phyloP scores from a whole-genome alignment of 1,140 invertebrate genomes.

The Sycophaga agraensis region DNA sequence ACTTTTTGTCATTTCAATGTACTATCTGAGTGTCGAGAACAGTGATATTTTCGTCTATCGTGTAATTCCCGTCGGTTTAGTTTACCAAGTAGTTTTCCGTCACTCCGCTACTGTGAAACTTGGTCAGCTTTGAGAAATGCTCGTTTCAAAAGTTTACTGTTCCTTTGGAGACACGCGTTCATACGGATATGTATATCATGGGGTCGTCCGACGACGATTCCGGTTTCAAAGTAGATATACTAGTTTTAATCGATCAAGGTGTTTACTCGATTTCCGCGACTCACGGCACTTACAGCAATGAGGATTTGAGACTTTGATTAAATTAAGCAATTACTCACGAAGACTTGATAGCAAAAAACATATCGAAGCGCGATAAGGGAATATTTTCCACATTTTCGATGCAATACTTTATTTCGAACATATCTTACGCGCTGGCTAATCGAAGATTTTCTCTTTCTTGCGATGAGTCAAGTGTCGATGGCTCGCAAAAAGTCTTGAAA shows the following conservation, averaged over 20 bases:
- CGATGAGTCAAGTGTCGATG: constrained; percentile 1
- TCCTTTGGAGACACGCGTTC: neutral
- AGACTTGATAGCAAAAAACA: constrained; percentile 19
- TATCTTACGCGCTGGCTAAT: constrained; percentile 5
- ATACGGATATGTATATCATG: neutral
- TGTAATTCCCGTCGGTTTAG: too few relatives aligned
- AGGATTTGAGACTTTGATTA: constrained; percentile 20
- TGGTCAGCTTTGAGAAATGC: too few relatives aligned
- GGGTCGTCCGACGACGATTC: neutral
- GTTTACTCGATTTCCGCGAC: neutral
- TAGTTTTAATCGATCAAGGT: neutral
- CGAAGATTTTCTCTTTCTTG: neutral
- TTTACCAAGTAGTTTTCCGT: too few relatives aligned
- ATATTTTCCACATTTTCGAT: constrained; percentile 7
- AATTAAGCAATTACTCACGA: constrained; percentile 13
- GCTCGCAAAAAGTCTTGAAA: constrained; percentile 3
- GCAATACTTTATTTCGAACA: constrained; percentile 16
- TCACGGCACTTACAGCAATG: constrained; percentile 9
- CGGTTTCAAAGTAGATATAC: neutral
- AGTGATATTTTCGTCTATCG: too few relatives aligned
- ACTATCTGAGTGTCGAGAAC: too few relatives aligned
- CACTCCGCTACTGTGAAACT: too few relatives aligned
- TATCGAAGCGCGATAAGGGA: constrained; percentile 17
- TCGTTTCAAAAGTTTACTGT: neutral
- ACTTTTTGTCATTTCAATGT: too few relatives aligned